These are phyloP conservation scores for Reticulitermes speratus DNA, from an alignment of 1,140 invertebrate species.

Conservation along the genomic window DNA sequence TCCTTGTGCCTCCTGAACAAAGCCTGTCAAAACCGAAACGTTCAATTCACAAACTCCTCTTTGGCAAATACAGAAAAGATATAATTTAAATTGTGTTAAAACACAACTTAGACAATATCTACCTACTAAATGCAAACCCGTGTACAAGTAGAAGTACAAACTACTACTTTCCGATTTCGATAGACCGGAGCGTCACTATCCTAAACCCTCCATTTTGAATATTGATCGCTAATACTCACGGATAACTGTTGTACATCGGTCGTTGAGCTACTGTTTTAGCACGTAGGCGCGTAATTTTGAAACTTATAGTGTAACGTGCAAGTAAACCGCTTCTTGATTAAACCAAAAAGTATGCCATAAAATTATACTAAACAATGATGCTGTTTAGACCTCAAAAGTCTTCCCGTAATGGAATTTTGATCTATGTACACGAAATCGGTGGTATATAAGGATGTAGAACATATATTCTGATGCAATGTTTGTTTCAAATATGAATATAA, in stretches of 20 bases:
- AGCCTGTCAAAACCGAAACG: not conserved
- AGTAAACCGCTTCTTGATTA: too few relatives aligned
- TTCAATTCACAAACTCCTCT: not conserved
- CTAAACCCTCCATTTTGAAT: not conserved
- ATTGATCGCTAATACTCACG: not conserved
- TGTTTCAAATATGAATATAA: too few relatives aligned
- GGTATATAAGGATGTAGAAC: too few relatives aligned
- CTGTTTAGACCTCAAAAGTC: too few relatives aligned
- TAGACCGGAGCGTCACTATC: not conserved
- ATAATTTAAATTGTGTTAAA: not conserved
- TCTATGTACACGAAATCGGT: too few relatives aligned
- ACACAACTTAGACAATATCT: not conserved
- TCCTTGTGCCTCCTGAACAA: not conserved
- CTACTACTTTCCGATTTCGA: not conserved
- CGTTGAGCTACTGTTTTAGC: not conserved
- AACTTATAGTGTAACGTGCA: not conserved
- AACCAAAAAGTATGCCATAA: too few relatives aligned
- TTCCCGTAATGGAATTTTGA: too few relatives aligned
- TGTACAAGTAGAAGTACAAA: not conserved
- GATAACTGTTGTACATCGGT: not conserved
- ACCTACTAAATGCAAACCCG: not conserved
- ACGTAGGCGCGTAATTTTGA: not conserved
- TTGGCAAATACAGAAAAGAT: not conserved
- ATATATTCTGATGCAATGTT: too few relatives aligned
- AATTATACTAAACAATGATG: too few relatives aligned